These are phyloP conservation scores for Ormia ochracea DNA, from an alignment of 2,888 invertebrate genomes.

Conservation along the genomic window DNA sequence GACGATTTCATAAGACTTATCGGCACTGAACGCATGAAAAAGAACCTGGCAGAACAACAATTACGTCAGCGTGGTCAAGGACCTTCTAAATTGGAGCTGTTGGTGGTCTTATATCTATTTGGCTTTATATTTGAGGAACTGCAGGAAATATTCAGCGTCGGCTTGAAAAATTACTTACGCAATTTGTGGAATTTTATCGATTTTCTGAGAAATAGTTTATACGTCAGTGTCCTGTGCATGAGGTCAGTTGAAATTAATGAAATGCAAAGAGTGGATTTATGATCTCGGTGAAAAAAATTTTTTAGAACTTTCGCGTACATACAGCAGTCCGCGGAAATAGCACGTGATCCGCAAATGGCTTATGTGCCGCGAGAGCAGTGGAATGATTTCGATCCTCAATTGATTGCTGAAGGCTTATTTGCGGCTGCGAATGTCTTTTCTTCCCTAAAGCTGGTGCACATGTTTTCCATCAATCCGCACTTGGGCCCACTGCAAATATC, in stretches of 20 bases:
- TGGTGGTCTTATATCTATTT: constrained; percentile 89
- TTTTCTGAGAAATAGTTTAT: constrained; percentile 92
- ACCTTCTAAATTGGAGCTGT: constrained; percentile 89
- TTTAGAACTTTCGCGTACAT: constrained; percentile 83
- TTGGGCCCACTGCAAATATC: constrained; percentile 95
- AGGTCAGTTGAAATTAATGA: constrained; percentile 70
- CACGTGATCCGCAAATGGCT: constrained; percentile 82
- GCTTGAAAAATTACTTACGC: constrained; percentile 89
- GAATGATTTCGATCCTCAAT: constrained; percentile 94
- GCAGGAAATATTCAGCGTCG: constrained; percentile 91
- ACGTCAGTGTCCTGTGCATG: constrained; percentile 84
- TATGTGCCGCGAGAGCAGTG: constrained; percentile 90
- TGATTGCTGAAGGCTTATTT: constrained; percentile 94
- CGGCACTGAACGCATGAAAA: constrained; percentile 83
- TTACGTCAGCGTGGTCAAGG: constrained; percentile 88
- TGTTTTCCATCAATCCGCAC: constrained; percentile 95
- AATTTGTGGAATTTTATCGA: constrained; percentile 99
- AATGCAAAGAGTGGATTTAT: neutral
- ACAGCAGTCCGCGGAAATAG: constrained; percentile 85
- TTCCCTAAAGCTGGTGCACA: constrained; percentile 92
- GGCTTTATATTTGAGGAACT: constrained; percentile 96
- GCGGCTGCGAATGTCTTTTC: constrained; percentile 97
- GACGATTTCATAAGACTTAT: constrained; percentile 85
- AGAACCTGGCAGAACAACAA: constrained; percentile 80
- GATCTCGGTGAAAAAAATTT: neutral